Base-by-base conservation (phyloP, 2,113 vertebrate species). In the Macroglossus sobrinus region DNA sequence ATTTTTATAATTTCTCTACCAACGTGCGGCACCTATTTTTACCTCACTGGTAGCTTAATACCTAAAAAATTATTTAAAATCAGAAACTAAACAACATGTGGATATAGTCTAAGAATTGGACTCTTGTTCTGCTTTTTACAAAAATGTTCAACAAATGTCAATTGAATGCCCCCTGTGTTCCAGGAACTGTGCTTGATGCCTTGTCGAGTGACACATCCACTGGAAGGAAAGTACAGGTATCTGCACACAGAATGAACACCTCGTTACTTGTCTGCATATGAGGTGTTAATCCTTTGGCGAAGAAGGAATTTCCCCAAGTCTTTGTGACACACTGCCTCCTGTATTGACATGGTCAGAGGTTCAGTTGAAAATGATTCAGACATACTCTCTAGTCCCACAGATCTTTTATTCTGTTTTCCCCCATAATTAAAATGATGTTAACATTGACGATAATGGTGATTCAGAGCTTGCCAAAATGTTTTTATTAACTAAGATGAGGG, bases 21-120 rank as follows among this genome's bases (percentile, higher is more conserved):
- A 81, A 85, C 74, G 11, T 45, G 15, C 43, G 47, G 2, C 16
- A 95, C 81, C 68, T 35, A n/a, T 69, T 88, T 94, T 87, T 19
- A 80, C 18, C 50, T 90, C 38, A 50, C 30, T 78, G 24, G 35
- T 69, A 55, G 76, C 38, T 81, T 78, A 69, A 78, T 47, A 12
- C 2, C 28, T 33, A 81, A 78, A 6, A 88, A 92, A 85, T 38
- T 78, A 66, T 33, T 75, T 96, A 93, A 95, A 96, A 78, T 78
- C 59, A 68, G 61, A 89, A 64, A 82, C 21, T 55, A 71, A 89
- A 72, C 15, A 90, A 59, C 16, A 55, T 57, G 66, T 45, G 38
- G 10, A 33, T 11, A 40, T 12, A 3, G 15, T 47, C 18, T 66
- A 78, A 79, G 72, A 64, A 55, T 5, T 26, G 9, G 43, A 89